Base-by-base conservation (phyloP, 1,140 invertebrate species). In the Lithobius niger region DNA sequence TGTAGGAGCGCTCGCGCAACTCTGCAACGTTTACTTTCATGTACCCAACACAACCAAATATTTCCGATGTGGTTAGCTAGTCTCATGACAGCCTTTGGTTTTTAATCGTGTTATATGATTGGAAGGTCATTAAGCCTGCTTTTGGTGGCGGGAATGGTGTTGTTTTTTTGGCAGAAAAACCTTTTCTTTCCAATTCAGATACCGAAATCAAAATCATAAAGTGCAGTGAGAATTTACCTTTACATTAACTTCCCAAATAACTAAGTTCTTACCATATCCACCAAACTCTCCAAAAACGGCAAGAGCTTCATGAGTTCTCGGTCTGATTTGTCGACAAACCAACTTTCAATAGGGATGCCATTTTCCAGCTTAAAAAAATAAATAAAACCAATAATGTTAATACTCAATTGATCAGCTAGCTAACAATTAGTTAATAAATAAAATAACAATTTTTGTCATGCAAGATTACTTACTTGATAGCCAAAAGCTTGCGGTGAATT, bases 291-390 rank as follows among this genome's bases (percentile, higher is more conserved):
- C 52, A 98, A 76, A 75, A 97, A 96, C 45, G 93, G 93, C 67
- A 97, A 72, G 48, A 97, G 68, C 68, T 95, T 95, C 65, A 95
- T 80, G 25, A 98, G 74, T 69, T 97, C 94, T 27, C 79, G 80
- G 72, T 98, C 94, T 56, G 79, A 80, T 64, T 83, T 79, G 72
- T 97, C 90, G 36, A 88, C 81, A 74, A 96, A 97, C 93, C 94
- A 97, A 70, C 89, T 94, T 73, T 94, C 88, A 65, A 97, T 97
- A 0, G 93, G 92, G 61, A 97, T 97, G 28, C 93, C 93, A 75
- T 97, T 97, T 72, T 96, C 90, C 57, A 94, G 69, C 82, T 94
- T 75, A 40, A 82, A 79, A 70, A 69, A 50, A 65, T 59, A 28
- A 63, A 56, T 54, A 57, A 45, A 45, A 45, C n/a, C 10, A 10